Evolutionary conservation across 35 echinoderm and acorn worm species (phyloP).

Genomic region (Patiria miniata): DNA sequence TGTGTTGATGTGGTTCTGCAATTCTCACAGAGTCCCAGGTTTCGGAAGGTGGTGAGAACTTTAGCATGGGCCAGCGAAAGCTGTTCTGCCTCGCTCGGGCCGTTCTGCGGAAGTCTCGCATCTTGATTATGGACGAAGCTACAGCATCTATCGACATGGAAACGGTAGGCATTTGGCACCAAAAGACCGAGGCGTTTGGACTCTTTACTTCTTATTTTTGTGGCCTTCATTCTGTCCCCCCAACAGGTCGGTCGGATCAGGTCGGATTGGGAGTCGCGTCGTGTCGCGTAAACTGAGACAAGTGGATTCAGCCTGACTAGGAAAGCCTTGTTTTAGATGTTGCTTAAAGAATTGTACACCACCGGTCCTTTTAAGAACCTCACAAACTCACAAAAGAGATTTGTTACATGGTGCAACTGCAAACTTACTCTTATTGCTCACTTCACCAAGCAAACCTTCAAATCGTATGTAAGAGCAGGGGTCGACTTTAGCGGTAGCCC

Average conservation of each 20-base stretch:
- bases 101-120: constrained; percentile 29
- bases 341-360: no score
- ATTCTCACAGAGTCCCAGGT: constrained; percentile 27
- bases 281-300: no score
- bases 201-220: background rate
- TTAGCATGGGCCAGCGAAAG: constrained; percentile 34
- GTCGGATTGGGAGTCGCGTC: no score
- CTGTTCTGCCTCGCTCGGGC: constrained; percentile 43
- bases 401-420: no score
- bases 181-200: background rate
- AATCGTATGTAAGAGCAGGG: no score
- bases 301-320: no score
- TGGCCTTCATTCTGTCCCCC: background rate
- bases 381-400: no score
- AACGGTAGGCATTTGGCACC: background rate
- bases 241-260: background rate
- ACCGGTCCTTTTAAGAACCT: no score
- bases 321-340: no score
- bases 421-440: no score
- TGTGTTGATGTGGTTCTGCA: background rate
- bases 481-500: no score
- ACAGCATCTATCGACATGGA: constrained; percentile 58
- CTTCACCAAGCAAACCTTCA: no score
- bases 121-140: constrained; percentile 46
- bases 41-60: constrained; percentile 35